These are phyloP conservation scores for Synaphobranchus kaupii DNA, from an alignment of 2,797 vertebrate species.

Conservation along the genomic window DNA sequence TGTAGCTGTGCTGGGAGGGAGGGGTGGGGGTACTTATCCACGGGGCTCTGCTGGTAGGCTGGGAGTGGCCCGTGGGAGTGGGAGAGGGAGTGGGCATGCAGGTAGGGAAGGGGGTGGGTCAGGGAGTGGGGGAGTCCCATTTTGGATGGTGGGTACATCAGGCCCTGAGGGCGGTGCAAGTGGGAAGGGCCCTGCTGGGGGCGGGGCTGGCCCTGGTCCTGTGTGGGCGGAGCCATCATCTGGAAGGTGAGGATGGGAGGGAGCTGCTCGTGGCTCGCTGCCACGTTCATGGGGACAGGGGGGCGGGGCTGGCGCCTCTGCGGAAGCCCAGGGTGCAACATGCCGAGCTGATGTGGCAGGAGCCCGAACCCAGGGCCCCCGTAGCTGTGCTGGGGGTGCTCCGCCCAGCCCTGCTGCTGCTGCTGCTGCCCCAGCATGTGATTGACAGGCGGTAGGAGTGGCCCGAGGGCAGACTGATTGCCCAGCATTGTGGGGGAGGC, in stretches of 20 bases:
- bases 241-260: slow-evolving; percentile 93
- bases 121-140: slow-evolving; percentile 69
- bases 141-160: slow-evolving; percentile 87
- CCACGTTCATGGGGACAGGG: slow-evolving; percentile 72
- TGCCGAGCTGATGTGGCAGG: slow-evolving; percentile 79
- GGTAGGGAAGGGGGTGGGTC: slow-evolving; percentile 64
- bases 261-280: slow-evolving; percentile 76
- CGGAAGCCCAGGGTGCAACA: slow-evolving; percentile 70
- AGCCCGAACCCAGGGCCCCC: slow-evolving; percentile 81
- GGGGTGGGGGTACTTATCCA: slow-evolving; percentile 95
- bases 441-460: slow-evolving; percentile 86
- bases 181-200: slow-evolving; percentile 62
- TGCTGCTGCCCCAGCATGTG: slow-evolving; percentile 85
- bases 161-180: slow-evolving; percentile 72
- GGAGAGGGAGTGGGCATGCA: slow-evolving; percentile 67
- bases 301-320: slow-evolving; percentile 78
- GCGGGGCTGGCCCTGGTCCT: slow-evolving; percentile 59
- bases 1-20: slow-evolving; percentile 89
- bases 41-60: slow-evolving; percentile 84
- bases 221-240: slow-evolving; percentile 78
- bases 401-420: slow-evolving; percentile 78
- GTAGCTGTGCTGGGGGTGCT: slow-evolving; percentile 81
- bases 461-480: slow-evolving; percentile 66
- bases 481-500: slow-evolving; percentile 70
- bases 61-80: slow-evolving; percentile 64